Evolutionary conservation across 2,888 invertebrate genomes (phyloP).

Genomic region (Bombylius discolor): DNA sequence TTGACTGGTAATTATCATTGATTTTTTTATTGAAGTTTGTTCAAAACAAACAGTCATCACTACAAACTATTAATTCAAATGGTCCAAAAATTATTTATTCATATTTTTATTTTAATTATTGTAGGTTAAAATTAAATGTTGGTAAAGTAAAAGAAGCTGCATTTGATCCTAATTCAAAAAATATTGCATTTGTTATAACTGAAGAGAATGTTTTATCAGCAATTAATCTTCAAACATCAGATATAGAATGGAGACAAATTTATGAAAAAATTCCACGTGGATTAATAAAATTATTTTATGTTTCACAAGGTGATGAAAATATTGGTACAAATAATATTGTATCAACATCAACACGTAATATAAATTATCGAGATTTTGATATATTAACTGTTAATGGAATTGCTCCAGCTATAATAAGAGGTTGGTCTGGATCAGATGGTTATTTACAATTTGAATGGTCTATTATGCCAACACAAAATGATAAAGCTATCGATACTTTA

Average conservation of each 20-base stretch:
- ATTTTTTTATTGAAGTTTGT: too few relatives aligned
- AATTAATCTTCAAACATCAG: constrained; percentile 63
- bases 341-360: constrained; percentile 21
- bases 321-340: constrained; percentile 13
- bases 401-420: constrained; percentile 57
- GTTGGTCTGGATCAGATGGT: constrained; percentile 64
- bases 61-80: too few relatives aligned
- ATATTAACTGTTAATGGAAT: constrained; percentile 63
- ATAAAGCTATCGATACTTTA: constrained; percentile 37
- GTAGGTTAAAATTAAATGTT: constrained; percentile 70
- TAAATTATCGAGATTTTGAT: constrained; percentile 40
- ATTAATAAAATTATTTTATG: constrained; percentile 46
- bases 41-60: too few relatives aligned
- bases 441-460: constrained; percentile 67
- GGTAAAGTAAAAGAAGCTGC: constrained; percentile 66
- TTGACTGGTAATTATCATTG: constrained; percentile 60
- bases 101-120: not conserved
- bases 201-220: constrained; percentile 80
- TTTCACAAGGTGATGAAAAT: constrained; percentile 16
- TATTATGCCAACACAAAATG: constrained; percentile 32
- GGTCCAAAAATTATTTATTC: too few relatives aligned
- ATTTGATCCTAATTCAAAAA: constrained; percentile 58
- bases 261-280: constrained; percentile 52
- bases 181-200: constrained; percentile 66
- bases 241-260: constrained; percentile 60